Conservation (phyloP, 2,797 vertebrate species). For the Fundulus diaphanus region DNA sequence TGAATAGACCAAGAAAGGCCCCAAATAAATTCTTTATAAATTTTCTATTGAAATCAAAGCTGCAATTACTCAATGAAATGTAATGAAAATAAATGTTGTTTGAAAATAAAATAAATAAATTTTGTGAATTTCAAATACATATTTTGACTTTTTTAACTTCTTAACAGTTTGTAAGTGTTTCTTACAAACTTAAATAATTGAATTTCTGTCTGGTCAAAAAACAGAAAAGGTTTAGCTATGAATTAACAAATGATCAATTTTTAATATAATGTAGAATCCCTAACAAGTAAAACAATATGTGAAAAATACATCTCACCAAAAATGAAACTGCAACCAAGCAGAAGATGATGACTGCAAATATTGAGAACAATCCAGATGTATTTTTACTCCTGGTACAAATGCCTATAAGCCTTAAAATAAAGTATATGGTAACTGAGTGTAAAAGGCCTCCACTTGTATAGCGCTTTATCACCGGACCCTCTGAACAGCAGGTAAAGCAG, state of each 20-base stretch:
- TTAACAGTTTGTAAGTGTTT: neutral
- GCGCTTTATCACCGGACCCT: too few relatives aligned
- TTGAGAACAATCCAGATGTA: neutral
- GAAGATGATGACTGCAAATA: neutral
- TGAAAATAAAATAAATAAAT: neutral
- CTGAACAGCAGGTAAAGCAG: too few relatives aligned
- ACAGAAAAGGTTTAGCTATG: neutral
- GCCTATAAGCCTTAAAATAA: neutral
- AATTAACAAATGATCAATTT: neutral
- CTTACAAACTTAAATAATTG: neutral
- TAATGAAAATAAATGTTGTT: neutral
- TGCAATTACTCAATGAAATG: neutral
- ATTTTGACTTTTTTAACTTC: neutral
- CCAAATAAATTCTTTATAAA: neutral
- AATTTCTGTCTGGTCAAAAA: neutral
- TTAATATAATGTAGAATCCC: neutral
- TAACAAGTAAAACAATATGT: neutral
- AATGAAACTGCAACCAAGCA: neutral
- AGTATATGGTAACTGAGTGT: too few relatives aligned
- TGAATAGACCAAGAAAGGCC: neutral
- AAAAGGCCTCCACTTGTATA: too few relatives aligned
- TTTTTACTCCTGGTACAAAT: neutral
- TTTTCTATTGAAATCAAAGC: neutral
- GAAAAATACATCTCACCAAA: neutral
- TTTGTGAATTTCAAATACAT: neutral